Percentiles rank a stretch among this genome's conserved stretches.
phyloP scores from a whole-genome alignment of 2,797 vertebrate species.

The Poeciliopsis infans region DNA sequence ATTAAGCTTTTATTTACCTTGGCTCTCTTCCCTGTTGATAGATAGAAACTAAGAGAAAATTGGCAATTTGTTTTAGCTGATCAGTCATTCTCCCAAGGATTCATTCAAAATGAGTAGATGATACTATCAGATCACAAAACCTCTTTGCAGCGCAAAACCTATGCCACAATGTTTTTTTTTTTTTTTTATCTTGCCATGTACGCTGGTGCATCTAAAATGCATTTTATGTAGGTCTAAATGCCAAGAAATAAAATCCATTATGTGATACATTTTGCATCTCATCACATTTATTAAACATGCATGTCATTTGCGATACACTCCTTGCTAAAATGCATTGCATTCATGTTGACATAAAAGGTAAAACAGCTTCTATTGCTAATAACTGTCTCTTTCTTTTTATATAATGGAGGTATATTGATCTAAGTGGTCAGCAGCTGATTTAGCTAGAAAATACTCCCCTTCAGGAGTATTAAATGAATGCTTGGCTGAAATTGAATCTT shows the following conservation, averaged over 20 bases:
- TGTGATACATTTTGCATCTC: not conserved
- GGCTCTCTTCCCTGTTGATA: not conserved
- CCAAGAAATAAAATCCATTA: not conserved
- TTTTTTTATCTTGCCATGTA: not conserved
- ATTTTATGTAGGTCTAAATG: not conserved
- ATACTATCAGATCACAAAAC: not conserved
- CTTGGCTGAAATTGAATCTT: not conserved
- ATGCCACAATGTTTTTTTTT: not conserved
- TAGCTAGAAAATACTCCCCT: not conserved
- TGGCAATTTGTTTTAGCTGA: not conserved
- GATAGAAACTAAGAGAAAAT: not conserved
- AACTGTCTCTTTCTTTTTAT: not conserved
- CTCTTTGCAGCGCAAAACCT: not conserved
- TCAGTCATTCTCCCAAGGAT: not conserved
- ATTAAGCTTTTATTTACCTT: not conserved
- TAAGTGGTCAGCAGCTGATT: not conserved
- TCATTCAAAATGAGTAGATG: not conserved
- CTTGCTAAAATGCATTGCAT: not conserved
- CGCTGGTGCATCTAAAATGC: not conserved
- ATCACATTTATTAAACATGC: not conserved
- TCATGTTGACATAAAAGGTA: not conserved
- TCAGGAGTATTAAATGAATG: too few relatives aligned
- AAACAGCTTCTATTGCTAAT: not conserved
- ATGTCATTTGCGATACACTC: not conserved
- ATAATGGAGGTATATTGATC: not conserved